Evolutionary conservation across 2,797 vertebrate genomes (phyloP).

Genomic region (Diceros bicornis): DNA sequence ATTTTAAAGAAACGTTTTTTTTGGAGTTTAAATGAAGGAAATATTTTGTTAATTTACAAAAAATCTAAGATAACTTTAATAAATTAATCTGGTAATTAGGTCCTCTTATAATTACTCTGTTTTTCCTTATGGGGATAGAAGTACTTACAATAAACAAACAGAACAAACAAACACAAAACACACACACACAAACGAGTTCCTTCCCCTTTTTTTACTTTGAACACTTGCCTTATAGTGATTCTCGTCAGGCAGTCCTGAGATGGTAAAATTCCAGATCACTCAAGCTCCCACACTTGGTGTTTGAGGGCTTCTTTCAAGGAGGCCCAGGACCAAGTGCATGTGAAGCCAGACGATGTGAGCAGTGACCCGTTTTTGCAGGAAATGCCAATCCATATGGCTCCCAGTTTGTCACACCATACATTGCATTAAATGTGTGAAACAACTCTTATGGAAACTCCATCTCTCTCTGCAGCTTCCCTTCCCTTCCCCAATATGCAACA

Average conservation of each 20-base stretch:
- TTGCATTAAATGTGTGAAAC: constrained; percentile 69
- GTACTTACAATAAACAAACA: constrained; percentile 65
- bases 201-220: constrained; percentile 58
- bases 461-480: neutral
- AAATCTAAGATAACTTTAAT: constrained; percentile 67
- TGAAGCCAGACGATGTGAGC: constrained; percentile 61
- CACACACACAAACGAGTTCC: neutral
- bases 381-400: neutral
- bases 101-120: neutral
- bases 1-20: constrained; percentile 7
- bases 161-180: neutral
- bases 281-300: constrained; percentile 77
- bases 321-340: neutral
- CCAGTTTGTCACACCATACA: constrained; percentile 45
- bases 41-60: constrained; percentile 55
- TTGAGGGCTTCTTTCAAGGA: constrained; percentile 75
- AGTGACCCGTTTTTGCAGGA: constrained; percentile 65
- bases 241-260: constrained; percentile 82
- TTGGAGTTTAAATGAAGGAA: constrained; percentile 56
- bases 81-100: constrained; percentile 64
- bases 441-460: constrained; percentile 58
- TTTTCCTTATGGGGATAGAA: constrained; percentile 73
- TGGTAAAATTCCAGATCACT: constrained; percentile 82
- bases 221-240: constrained; percentile 81
- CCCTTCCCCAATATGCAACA: constrained; percentile 69